These are phyloP conservation scores for Cliona cf. orientalis DNA, from an alignment of 37 sponge, comb jelly and placozoan genomes.

Conservation along the genomic window DNA sequence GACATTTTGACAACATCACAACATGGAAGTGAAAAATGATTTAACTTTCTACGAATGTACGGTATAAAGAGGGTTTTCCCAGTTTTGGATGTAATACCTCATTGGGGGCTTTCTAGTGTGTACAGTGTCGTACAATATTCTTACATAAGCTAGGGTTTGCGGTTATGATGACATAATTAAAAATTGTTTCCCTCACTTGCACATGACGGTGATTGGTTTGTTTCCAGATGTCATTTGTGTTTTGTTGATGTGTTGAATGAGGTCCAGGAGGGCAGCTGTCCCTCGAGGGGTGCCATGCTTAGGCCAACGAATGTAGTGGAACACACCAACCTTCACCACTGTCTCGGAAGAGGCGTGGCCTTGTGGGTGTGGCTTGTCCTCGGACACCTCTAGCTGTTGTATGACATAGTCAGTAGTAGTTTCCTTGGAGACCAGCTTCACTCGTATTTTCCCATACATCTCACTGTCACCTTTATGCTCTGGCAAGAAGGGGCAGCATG, in stretches of 20 bases:
- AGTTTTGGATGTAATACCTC: too few relatives aligned
- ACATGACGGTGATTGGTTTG: constrained; percentile 74
- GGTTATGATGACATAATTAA: too few relatives aligned
- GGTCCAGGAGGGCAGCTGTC: constrained; percentile 52
- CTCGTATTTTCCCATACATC: constrained; percentile 60
- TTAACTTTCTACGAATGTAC: too few relatives aligned
- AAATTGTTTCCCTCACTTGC: constrained; percentile 93
- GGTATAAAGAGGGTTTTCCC: too few relatives aligned
- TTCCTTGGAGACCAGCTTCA: constrained; percentile 52
- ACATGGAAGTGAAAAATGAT: too few relatives aligned
- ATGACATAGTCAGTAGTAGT: constrained; percentile 6
- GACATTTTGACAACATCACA: too few relatives aligned
- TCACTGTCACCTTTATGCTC: constrained; percentile 27
- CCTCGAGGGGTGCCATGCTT: constrained; percentile 36
- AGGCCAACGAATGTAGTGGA: constrained; percentile 71
- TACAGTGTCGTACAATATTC: too few relatives aligned
- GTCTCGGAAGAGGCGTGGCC: too few relatives aligned
- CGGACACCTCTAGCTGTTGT: constrained; percentile 19
- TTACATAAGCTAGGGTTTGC: too few relatives aligned
- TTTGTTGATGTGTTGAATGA: constrained; percentile 58
- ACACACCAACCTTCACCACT: too few relatives aligned
- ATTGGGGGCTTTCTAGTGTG: too few relatives aligned
- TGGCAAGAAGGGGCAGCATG: constrained; percentile 59
- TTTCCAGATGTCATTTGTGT: constrained; percentile 74
- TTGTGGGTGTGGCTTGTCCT: too few relatives aligned